phyloP scores from a whole-genome alignment of 1,140 invertebrate genomes.

The Drosophila prosaltans region DNA sequence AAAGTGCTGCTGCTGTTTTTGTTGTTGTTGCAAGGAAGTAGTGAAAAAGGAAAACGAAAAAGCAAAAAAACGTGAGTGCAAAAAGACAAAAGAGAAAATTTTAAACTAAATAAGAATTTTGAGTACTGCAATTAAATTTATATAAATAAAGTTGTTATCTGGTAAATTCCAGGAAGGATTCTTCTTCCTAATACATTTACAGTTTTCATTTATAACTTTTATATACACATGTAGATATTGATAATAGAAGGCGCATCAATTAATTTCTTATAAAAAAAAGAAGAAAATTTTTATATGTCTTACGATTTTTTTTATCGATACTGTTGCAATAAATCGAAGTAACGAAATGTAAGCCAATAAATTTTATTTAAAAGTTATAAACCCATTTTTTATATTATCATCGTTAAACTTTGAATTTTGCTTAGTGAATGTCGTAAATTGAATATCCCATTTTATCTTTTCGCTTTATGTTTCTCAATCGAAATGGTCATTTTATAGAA shows the following conservation, averaged over 20 bases:
- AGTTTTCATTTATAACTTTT: no score
- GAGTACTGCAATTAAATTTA: no score
- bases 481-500: background rate
- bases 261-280: no score
- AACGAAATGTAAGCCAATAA: background rate
- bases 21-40: conserved; percentile 2
- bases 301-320: no score
- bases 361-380: background rate
- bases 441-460: background rate
- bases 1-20: background rate
- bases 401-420: background rate
- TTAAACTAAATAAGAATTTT: no score
- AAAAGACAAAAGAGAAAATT: background rate
- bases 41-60: background rate
- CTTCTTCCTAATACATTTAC: no score
- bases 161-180: no score
- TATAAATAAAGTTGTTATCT: no score
- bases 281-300: no score
- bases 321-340: background rate
- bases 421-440: background rate
- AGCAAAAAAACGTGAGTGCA: background rate
- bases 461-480: background rate
- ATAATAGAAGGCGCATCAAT: no score
- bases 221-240: no score
- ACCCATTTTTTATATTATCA: no score